Percentiles rank a stretch among this genome's conserved stretches.
Conservation (phyloP, 1,140 invertebrate species). For the Charaxes varanes region DNA sequence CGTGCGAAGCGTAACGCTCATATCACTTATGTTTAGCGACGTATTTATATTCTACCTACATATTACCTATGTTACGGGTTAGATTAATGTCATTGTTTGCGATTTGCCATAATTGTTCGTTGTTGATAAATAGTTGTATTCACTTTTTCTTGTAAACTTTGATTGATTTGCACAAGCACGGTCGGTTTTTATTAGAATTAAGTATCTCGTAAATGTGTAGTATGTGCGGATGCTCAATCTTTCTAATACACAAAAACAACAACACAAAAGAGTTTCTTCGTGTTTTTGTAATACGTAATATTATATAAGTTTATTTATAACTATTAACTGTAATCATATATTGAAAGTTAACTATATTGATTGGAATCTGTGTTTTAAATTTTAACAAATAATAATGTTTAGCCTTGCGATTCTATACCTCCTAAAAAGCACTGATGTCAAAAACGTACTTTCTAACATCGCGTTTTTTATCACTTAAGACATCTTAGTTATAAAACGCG, state of each 20-base stretch:
- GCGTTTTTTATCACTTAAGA: no score
- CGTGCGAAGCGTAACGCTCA: conserved; percentile 44
- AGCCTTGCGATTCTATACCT: no score
- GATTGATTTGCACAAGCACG: conserved; percentile 59
- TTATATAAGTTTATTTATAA: conserved; percentile 21
- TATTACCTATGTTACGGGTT: conserved; percentile 50
- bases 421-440: no score
- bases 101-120: conserved; percentile 65
- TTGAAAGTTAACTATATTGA: background rate
- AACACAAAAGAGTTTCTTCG: conserved; percentile 12
- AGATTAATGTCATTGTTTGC: conserved; percentile 49
- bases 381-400: no score
- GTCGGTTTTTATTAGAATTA: conserved; percentile 52
- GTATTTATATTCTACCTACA: conserved; percentile 35
- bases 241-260: conserved; percentile 8
- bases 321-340: conserved; percentile 12
- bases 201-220: conserved; percentile 35
- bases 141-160: conserved; percentile 35
- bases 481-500: no score
- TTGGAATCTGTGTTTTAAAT: no score
- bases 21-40: conserved; percentile 47
- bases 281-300: conserved; percentile 24
- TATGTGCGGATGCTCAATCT: conserved; percentile 62
- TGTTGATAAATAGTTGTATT: conserved; percentile 57
- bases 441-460: no score